These are phyloP conservation scores for Tenthredo livida DNA, from an alignment of 2,888 invertebrate species.

Conservation along the genomic window DNA sequence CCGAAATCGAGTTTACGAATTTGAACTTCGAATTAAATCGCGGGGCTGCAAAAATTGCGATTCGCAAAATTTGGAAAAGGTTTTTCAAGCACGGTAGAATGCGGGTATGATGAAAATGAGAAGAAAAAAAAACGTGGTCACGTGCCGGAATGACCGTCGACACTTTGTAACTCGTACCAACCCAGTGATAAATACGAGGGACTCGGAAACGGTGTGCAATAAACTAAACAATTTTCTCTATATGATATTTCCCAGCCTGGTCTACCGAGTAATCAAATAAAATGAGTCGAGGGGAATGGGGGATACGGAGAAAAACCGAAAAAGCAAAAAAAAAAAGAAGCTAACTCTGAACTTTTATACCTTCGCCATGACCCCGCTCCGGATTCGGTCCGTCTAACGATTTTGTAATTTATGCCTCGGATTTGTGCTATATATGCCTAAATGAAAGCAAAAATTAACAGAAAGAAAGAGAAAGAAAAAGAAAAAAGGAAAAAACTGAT, in stretches of 20 bases:
- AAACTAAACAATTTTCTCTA: constrained; percentile 28
- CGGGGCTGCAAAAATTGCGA: not conserved
- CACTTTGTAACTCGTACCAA: not conserved
- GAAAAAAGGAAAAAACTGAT: not conserved
- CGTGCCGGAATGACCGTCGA: not conserved
- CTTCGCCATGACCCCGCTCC: not conserved
- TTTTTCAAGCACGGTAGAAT: not conserved
- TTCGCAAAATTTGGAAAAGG: not conserved
- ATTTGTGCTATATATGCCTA: not conserved
- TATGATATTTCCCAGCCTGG: not conserved
- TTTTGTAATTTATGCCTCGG: not conserved
- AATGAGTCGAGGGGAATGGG: not conserved
- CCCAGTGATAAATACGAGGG: not conserved
- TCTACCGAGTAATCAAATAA: constrained; percentile 15
- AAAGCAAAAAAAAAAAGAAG: not conserved
- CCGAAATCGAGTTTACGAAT: too few species aligned
- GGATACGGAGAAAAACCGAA: not conserved
- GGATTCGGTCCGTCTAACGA: not conserved
- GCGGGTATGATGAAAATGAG: not conserved
- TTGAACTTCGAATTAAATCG: too few species aligned
- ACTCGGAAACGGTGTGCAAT: not conserved
- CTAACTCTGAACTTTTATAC: not conserved
- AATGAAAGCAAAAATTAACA: not conserved
- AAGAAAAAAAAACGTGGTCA: not conserved
- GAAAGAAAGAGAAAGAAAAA: not conserved